Base-by-base conservation (phyloP, 1,140 invertebrate genomes). In the Panulirus ornatus region DNA sequence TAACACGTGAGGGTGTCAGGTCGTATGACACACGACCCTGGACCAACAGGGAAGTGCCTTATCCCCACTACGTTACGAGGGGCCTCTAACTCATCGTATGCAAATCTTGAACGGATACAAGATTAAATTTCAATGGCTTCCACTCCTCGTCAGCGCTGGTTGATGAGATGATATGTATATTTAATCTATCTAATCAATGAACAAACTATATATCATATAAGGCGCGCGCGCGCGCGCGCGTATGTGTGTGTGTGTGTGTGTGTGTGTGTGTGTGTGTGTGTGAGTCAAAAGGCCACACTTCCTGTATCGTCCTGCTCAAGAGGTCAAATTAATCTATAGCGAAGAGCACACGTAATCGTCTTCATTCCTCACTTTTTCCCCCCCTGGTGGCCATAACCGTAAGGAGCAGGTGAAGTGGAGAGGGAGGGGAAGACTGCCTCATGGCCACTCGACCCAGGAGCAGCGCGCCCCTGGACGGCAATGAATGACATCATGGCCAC, bases 181-280 rank as follows among this genome's bases (percentile, higher is more conserved):
- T n/a, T n/a, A 70, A 70, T n/a, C 22, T n/a, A 70, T 70, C 11
- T n/a, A n/a, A 34, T 9, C n/a, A 34, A 5, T 34, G 66, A 70
- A 30, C 66, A 16, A 34, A 22, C 66, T 9, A 9, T 70, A n/a
- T 9, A n/a, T 3, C 66, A 9, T 34, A 19, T 8, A 70, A 30
- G 66, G 36, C 51, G 51, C 51, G 22, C 16, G 27, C 27, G 14
- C 36, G n/a, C 36, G 58, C 27, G 58, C 27, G 58, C 27, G 58
- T 63, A 27, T 63, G 58, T 63, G 58, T 63, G 58, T 63, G 58
- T 63, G 58, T 63, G 58, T 63, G 58, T 8, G 63, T 70, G 63
- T 70, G 63, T 70, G 51, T 58, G 51, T 58, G 51, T 58, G 51
- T 58, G 51, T 58, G 51, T 58, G 51, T 58, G 51, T 58, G 51